Conservation (phyloP, 2,113 vertebrate species). For the Pithys albifrons region DNA sequence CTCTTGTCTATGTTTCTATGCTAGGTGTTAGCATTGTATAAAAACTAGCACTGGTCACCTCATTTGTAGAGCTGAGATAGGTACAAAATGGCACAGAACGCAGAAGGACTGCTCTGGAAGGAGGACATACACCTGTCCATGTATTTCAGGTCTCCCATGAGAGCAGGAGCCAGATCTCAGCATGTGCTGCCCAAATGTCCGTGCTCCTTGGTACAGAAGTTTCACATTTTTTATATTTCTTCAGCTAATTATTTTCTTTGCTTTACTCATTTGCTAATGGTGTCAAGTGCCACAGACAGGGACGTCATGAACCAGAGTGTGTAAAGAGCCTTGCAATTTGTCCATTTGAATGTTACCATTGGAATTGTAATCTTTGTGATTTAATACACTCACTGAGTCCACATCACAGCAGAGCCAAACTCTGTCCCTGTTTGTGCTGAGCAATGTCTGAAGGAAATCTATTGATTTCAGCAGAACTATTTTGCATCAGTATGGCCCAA, state of each 20-base stretch:
- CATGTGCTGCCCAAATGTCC: not conserved
- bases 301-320: not conserved
- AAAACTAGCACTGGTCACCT: not conserved
- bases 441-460: not conserved
- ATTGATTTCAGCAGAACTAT: not conserved
- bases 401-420: not conserved
- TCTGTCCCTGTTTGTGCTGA: not conserved
- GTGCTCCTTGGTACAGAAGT: not conserved
- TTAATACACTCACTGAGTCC: not conserved
- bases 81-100: not conserved
- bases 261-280: not conserved
- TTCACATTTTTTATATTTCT: not conserved
- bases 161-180: not conserved
- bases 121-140: not conserved
- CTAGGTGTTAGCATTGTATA: not conserved
- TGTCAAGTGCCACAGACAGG: not conserved
- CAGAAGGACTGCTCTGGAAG: not conserved
- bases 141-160: not conserved
- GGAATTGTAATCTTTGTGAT: not conserved
- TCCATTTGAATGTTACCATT: not conserved
- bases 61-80: not conserved
- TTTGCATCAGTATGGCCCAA: not conserved
- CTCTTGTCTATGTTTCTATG: not conserved
- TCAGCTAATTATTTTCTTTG: not conserved
- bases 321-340: not conserved